Conservation (phyloP, 1,140 invertebrate species). For the Trichonephila clavata region DNA sequence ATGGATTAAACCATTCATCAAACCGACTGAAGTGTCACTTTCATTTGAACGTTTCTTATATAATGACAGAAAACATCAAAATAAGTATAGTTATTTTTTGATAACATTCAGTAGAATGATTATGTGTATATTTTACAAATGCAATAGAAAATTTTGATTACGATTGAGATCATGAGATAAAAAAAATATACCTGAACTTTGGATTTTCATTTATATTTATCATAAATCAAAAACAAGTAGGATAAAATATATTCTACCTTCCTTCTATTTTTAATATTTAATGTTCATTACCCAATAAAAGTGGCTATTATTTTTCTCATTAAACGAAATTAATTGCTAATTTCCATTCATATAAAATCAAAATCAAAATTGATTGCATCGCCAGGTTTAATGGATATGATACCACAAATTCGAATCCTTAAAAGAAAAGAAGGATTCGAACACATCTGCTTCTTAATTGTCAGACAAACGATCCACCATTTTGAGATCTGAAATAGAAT, state of each 20-base stretch:
- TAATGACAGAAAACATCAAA: too few relatives aligned
- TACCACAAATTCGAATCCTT: background rate
- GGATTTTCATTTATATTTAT: too few relatives aligned
- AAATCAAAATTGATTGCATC: background rate
- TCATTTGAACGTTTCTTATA: too few relatives aligned
- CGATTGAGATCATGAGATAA: too few relatives aligned
- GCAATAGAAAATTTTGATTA: too few relatives aligned
- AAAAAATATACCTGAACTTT: too few relatives aligned
- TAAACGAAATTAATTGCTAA: background rate
- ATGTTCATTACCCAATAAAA: background rate
- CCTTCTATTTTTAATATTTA: background rate
- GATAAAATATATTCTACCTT: background rate
- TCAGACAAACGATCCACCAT: background rate
- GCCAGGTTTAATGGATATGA: background rate
- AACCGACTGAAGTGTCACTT: too few relatives aligned
- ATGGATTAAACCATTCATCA: too few relatives aligned
- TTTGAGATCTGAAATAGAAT: constrained; percentile 10
- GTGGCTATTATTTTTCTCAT: background rate
- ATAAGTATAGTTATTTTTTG: too few relatives aligned
- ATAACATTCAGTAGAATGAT: too few relatives aligned
- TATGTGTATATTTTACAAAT: too few relatives aligned
- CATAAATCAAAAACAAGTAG: background rate
- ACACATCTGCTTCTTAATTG: constrained; percentile 22
- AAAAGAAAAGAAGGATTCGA: background rate
- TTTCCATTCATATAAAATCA: background rate